Evolutionary conservation across 2,113 vertebrate genomes (phyloP).

Genomic region (Bagarius yarrelli): DNA sequence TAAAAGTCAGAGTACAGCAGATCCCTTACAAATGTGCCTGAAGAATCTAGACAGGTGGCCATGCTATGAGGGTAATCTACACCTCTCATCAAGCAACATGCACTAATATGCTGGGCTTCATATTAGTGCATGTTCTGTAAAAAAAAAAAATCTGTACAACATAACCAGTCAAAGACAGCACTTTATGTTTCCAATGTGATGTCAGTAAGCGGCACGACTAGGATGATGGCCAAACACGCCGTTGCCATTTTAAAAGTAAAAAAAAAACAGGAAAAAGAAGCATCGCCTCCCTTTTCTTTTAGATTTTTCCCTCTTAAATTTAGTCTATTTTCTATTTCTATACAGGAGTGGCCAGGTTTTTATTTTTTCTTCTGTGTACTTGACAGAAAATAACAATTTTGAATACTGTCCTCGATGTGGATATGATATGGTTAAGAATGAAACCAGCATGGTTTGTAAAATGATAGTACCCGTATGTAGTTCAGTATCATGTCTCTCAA

Average conservation of each 20-base stretch:
- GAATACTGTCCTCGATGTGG: too few relatives aligned
- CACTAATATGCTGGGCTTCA: background rate
- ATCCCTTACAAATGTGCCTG: conserved; percentile 17
- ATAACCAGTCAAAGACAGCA: background rate
- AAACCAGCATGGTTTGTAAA: background rate
- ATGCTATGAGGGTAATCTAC: conserved; percentile 11
- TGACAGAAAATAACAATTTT: too few relatives aligned
- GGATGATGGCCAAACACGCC: too few relatives aligned
- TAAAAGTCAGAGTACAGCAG: background rate
- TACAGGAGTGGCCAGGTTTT: too few relatives aligned
- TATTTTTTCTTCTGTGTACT: too few relatives aligned
- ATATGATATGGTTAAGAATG: background rate
- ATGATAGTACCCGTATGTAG: background rate
- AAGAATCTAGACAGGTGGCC: conserved; percentile 12
- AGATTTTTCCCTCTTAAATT: too few relatives aligned
- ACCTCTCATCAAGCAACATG: background rate
- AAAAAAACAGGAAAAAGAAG: too few relatives aligned
- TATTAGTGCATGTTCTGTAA: background rate
- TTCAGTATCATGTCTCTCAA: background rate
- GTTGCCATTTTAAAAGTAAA: too few relatives aligned
- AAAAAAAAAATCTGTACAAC: background rate
- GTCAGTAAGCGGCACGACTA: too few relatives aligned
- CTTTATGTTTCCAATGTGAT: background rate
- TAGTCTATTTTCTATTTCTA: too few relatives aligned
- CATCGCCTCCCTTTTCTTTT: too few relatives aligned